A percentile compares a stretch with the other conserved stretches of the same genome.
phyloP scores from a whole-genome alignment of 53 echinoderm and acorn worm species.

The Henricia sp. region DNA sequence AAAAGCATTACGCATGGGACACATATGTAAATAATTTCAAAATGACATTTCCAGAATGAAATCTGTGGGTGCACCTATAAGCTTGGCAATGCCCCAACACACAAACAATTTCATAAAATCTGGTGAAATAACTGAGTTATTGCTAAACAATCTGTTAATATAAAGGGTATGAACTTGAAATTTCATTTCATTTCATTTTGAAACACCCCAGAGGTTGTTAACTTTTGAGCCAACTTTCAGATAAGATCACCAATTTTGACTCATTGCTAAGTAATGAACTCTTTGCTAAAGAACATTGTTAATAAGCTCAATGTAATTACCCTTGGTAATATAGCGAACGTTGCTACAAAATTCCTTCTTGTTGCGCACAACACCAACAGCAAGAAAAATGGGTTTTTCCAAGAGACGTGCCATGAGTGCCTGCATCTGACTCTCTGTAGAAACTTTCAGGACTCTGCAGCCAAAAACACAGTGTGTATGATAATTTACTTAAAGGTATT shows the following conservation, averaged over 20 bases:
- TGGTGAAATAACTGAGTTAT: no score
- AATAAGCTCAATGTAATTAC: constrained; percentile 27
- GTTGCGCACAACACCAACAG: constrained; percentile 71
- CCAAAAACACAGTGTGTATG: not conserved
- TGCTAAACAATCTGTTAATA: no score
- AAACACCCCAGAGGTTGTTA: not conserved
- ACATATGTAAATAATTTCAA: no score
- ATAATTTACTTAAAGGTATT: not conserved
- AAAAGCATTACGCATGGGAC: no score
- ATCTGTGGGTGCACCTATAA: no score
- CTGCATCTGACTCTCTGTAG: constrained; percentile 67
- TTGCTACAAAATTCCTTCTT: constrained; percentile 14
- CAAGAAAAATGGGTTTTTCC: constrained; percentile 77
- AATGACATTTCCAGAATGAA: no score
- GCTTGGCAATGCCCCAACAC: no score
- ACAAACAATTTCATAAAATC: no score
- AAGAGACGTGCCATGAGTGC: constrained; percentile 64
- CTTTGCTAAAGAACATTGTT: not conserved
- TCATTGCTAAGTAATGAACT: not conserved
- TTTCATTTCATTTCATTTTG: not conserved
- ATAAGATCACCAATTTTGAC: no score
- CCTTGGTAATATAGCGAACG: constrained; percentile 63
- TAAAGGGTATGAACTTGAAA: not conserved
- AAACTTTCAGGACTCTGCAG: constrained; percentile 73
- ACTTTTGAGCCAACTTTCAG: no score